phyloP scores from a whole-genome alignment of 2,797 vertebrate genomes.

The Xenopus petersii region DNA sequence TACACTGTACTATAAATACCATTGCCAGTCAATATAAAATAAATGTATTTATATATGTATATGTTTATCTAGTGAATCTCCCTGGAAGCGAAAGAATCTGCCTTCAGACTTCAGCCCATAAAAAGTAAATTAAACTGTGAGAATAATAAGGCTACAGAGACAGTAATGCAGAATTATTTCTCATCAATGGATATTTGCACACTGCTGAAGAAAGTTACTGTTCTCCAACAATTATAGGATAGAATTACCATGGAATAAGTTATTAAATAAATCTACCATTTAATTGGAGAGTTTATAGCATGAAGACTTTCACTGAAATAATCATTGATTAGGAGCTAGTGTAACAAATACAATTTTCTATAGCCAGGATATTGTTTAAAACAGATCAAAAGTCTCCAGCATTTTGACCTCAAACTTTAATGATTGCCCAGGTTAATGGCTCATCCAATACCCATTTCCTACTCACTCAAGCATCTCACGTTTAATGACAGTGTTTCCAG shows the following conservation, averaged over 20 bases:
- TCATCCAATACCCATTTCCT: constrained; percentile 30
- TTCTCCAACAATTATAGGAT: neutral
- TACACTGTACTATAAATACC: no score
- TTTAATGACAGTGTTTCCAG: constrained; percentile 37
- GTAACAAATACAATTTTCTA: constrained; percentile 13
- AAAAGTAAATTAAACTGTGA: neutral
- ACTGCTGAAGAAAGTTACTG: neutral
- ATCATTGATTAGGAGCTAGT: constrained; percentile 29
- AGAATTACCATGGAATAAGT: constrained; percentile 7
- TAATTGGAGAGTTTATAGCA: constrained; percentile 14
- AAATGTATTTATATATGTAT: no score
- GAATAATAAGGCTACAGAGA: neutral
- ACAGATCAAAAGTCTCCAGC: constrained; percentile 2
- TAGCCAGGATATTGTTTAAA: constrained; percentile 7
- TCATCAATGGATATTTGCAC: neutral
- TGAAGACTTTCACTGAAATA: constrained; percentile 5
- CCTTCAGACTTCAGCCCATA: no score
- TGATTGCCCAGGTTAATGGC: constrained; percentile 30
- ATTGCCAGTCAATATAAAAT: no score
- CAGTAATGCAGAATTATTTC: neutral
- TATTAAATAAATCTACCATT: constrained; percentile 17
- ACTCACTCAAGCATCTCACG: constrained; percentile 20
- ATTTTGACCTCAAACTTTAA: constrained; percentile 31
- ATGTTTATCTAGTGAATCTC: no score
- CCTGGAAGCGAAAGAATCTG: no score